Evolutionary conservation across 2,888 invertebrate species (phyloP).

Genomic region (Adelognathus sp.): DNA sequence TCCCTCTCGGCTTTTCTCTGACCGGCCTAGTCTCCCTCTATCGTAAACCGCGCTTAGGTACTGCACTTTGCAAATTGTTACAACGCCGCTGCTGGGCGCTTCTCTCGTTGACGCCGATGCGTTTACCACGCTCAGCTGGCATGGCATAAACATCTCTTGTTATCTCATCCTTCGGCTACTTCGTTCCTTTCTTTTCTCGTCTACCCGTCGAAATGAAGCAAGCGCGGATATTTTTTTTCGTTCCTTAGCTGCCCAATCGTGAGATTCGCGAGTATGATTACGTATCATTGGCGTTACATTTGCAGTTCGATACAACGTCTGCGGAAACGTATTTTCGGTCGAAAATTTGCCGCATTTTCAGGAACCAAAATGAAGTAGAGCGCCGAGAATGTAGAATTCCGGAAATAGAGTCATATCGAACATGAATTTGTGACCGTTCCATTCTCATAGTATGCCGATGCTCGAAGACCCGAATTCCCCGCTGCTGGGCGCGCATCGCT

Average conservation of each 20-base stretch:
- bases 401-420: background rate
- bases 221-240: background rate
- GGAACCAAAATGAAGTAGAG: too few species aligned
- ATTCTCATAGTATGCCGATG: background rate
- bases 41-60: slow-evolving; percentile 40
- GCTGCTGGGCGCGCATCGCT: slow-evolving; percentile 33
- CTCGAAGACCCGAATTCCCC: slow-evolving; percentile 4
- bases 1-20: slow-evolving; percentile 6
- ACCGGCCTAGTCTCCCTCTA: slow-evolving; percentile 8
- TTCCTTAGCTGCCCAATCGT: background rate
- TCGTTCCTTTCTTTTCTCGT: background rate
- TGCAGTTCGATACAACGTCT: background rate
- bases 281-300: too few species aligned
- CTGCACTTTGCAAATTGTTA: slow-evolving; percentile 54
- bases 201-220: background rate
- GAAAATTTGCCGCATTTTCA: slow-evolving; percentile 13
- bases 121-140: slow-evolving; percentile 16
- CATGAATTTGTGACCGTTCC: slow-evolving; percentile 10
- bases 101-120: slow-evolving; percentile 8
- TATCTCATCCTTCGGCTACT: slow-evolving; percentile 4
- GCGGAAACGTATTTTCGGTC: too few species aligned
- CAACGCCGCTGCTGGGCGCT: slow-evolving; percentile 12
- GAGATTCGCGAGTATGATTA: too few species aligned
- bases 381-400: slow-evolving; percentile 19
- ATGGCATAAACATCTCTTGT: slow-evolving; percentile 9